phyloP scores from a whole-genome alignment of 2,113 vertebrate genomes.

The Perca fluviatilis region DNA sequence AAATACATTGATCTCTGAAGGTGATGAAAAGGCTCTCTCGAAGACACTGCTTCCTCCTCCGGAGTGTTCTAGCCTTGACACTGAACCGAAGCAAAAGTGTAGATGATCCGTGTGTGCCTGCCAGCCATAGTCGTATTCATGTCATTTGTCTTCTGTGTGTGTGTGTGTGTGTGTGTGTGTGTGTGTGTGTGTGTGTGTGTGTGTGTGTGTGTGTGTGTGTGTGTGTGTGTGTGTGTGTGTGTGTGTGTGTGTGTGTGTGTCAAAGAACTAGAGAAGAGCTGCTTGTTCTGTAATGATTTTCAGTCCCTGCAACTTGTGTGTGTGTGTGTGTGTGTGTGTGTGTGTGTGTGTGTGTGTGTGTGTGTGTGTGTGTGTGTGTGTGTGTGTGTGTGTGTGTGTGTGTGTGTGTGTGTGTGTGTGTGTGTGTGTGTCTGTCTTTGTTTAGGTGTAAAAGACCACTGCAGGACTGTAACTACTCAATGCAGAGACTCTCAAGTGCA shows the following conservation, averaged over 20 bases:
- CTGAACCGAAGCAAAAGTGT: constrained; percentile 53
- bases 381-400: not conserved
- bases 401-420: too few species aligned
- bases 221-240: constrained; percentile 4
- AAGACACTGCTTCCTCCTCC: constrained; percentile 68
- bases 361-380: not conserved
- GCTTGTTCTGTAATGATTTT: constrained; percentile 45
- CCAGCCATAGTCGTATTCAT: constrained; percentile 44
- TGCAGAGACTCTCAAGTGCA: constrained; percentile 2
- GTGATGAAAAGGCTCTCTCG: constrained; percentile 82
- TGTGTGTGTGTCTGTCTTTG: not conserved
- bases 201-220: constrained; percentile 1
- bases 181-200: not conserved
- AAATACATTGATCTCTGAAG: constrained; percentile 81
- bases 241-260: constrained; percentile 4
- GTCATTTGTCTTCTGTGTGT: constrained; percentile 52
- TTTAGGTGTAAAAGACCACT: constrained; percentile 22
- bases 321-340: not conserved
- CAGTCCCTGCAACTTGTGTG: not conserved
- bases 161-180: constrained; percentile 3
- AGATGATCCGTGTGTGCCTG: constrained; percentile 60
- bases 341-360: too few species aligned
- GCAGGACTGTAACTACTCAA: not conserved
- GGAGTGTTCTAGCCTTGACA: constrained; percentile 60
- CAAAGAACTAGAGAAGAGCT: constrained; percentile 25